Base-by-base conservation (phyloP, 2,113 vertebrate genomes). In the Petroica traversi region DNA sequence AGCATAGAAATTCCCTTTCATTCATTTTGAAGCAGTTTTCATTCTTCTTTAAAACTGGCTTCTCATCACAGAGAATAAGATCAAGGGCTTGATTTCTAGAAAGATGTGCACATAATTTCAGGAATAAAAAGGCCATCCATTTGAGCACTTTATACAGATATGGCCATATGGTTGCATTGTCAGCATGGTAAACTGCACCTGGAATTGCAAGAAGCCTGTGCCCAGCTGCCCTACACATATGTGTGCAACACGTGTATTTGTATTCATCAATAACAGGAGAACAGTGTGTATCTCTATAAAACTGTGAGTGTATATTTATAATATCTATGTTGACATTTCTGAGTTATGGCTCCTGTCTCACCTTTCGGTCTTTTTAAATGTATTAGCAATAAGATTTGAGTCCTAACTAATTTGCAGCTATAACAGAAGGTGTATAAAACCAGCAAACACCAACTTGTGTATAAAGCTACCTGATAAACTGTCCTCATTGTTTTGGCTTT, bases 1-100 rank as follows among this genome's bases (percentile, higher is more conserved):
- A 80, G n/a, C 34, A 28, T 3, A 83, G 41, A 69, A 88, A 79
- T 80, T 89, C 38, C 28, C 33, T 80, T 92, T 94, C 34, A 58
- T 69, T 92, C 29, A 24, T 89, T 89, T 77, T 77, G 51, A 83
- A 91, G n/a, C 10, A 33, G 41, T 92, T 94, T 38, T 77, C 17
- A 51, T 91, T 84, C 80, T 89, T 84, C 51, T 89, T 87, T 71
- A 81, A 84, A 87, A 89, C 38, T 63, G 24, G 17, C 55, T 91
- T 85, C n/a, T 78, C 36, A n/a, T 48, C n/a, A 85, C 40, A 54
- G 28, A 71, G 33, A 76, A 55, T 45, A 36, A 74, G 34, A 94
- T 78, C 16, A 34, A 73, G 34, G 63, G 9, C 19, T 41, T 38
- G 43, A 81, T 81, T 55, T 63, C 59, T 36, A 67, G 51, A 91